Conservation (phyloP, 1,140 invertebrate genomes). For the Steinernema khuongi region DNA sequence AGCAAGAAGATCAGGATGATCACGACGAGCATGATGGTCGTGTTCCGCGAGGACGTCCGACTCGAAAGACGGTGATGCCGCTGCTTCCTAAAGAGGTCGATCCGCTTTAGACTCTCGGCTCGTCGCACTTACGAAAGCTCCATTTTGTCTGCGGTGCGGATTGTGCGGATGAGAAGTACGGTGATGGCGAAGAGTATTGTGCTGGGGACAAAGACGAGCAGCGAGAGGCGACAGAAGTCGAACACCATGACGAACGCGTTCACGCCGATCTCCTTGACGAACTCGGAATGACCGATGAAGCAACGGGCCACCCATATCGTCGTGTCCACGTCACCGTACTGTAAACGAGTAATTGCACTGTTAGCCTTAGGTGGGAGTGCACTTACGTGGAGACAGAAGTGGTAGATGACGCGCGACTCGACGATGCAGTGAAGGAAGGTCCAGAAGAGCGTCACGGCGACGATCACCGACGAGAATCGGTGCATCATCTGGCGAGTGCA, state of each 20-base stretch:
- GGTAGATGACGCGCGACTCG: slow-evolving; percentile 30
- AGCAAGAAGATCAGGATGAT: slow-evolving; percentile 38
- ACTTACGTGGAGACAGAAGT: slow-evolving; percentile 27
- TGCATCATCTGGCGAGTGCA: slow-evolving; percentile 30
- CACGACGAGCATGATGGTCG: slow-evolving; percentile 37
- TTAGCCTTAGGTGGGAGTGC: not conserved
- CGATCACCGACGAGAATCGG: slow-evolving; percentile 1
- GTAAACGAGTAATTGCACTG: not conserved
- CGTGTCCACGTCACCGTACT: slow-evolving; percentile 10
- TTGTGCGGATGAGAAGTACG: slow-evolving; percentile 30
- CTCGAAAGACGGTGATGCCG: slow-evolving; percentile 21
- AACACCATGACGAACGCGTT: slow-evolving; percentile 19
- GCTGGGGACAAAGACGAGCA: slow-evolving; percentile 21
- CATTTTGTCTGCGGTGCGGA: slow-evolving; percentile 26
- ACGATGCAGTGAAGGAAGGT: slow-evolving; percentile 25
- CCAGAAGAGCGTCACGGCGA: slow-evolving; percentile 4
- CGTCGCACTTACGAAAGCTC: slow-evolving; percentile 16
- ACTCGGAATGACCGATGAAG: slow-evolving; percentile 30
- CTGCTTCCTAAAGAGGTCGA: not conserved
- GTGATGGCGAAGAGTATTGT: slow-evolving; percentile 27
- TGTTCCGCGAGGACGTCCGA: slow-evolving; percentile 28
- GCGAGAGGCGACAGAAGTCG: slow-evolving; percentile 27
- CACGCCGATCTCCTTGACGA: slow-evolving; percentile 6
- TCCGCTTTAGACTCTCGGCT: not conserved
- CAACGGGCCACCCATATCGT: slow-evolving; percentile 37